A percentile compares a stretch with the other conserved stretches of the same genome.
Evolutionary conservation across 2,113 vertebrate species (phyloP).

Genomic region (Leucopsar rothschildi): DNA sequence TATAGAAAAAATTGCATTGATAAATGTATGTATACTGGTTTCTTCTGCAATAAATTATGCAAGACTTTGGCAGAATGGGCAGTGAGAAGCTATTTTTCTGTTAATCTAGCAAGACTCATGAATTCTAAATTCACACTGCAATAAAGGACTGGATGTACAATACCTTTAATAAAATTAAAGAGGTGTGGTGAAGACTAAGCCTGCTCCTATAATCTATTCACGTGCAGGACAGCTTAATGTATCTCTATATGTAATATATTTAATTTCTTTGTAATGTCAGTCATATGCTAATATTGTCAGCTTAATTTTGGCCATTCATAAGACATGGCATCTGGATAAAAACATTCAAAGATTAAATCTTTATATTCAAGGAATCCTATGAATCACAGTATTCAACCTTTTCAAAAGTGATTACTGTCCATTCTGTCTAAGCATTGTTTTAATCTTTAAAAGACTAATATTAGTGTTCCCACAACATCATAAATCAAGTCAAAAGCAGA

Average conservation of each 20-base stretch:
- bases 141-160: neutral
- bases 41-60: neutral
- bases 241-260: neutral
- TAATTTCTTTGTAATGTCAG: neutral
- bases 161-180: neutral
- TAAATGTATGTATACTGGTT: neutral
- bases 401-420: constrained; percentile 36
- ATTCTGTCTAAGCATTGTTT: constrained; percentile 40
- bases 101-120: neutral
- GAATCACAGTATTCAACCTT: constrained; percentile 53
- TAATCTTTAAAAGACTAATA: constrained; percentile 50
- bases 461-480: constrained; percentile 1
- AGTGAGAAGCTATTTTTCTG: neutral
- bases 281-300: neutral
- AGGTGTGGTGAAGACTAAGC: neutral
- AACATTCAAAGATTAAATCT: constrained; percentile 36
- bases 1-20: neutral
- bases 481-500: constrained; percentile 45
- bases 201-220: neutral
- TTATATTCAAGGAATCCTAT: constrained; percentile 30
- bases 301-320: constrained; percentile 29
- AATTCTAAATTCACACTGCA: neutral
- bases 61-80: neutral
- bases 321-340: neutral
- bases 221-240: neutral